Base-by-base conservation (phyloP, 2,888 invertebrate species). In the Magallana nippona region DNA sequence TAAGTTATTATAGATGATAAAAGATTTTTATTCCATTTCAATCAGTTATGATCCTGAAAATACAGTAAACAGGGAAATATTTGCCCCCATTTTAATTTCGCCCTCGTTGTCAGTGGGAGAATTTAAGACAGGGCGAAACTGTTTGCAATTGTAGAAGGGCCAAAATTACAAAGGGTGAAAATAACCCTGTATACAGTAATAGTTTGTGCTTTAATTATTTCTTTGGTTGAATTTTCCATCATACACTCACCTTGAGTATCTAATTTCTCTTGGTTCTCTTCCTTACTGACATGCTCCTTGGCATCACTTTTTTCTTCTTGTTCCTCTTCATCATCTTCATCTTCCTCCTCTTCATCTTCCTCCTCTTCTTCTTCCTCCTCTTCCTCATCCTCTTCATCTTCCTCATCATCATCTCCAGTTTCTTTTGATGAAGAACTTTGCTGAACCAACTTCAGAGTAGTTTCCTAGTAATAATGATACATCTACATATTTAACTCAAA, bases 381-480 rank as follows among this genome's bases (percentile, higher is more conserved):
- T 10, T 87, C 86, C 27, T 88, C 89, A 58, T 88, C 86, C 10
- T 85, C 87, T 17, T 87, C 88, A 55, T 85, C 82, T 11, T 63
- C 82, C 19, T 87, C 88, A 55, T 85, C 82, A 17, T 85, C 82
- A n/a, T 63, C 82, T 19, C 87, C 88, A 77, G 82, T 82, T 32
- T 82, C 79, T 27, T 83, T 84, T 58, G 60, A 13, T 55, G 82
- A 22, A 44, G 84, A 19, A 22, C 63, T 55, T 83, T 88, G 56
- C 57, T 84, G 80, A 0, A 84, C 82, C 22, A 92, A 86, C 57
- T 89, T 88, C 55, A 92, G 81, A 22, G 92, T 92, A 10, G 91
- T 91, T 80, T 87, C 86, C 92, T 92, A 85, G 17, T 71, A 22
- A 27, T 22, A 22, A 5, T 63, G 13, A 63, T 11, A 60, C 10